phyloP scores from a whole-genome alignment of 1,140 invertebrate genomes.

The Protaetia brevitarsis region DNA sequence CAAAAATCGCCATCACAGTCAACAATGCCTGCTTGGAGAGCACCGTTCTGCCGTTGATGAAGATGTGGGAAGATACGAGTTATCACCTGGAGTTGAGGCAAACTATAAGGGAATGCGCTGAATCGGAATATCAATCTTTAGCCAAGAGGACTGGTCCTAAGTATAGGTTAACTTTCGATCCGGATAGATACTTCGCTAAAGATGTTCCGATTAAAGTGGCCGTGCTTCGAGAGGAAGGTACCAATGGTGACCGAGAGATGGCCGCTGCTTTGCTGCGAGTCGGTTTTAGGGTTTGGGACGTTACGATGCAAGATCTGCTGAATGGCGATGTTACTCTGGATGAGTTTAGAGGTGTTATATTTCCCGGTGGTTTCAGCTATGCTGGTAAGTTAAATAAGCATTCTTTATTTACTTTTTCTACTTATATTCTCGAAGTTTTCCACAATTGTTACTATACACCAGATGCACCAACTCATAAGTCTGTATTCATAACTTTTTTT shows the following conservation, averaged over 20 bases:
- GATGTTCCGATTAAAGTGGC: slow-evolving; percentile 69
- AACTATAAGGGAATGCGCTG: slow-evolving; percentile 73
- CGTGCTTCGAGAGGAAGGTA: slow-evolving; percentile 94
- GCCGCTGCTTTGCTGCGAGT: slow-evolving; percentile 86
- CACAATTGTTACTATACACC: no score
- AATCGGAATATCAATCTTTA: slow-evolving; percentile 71
- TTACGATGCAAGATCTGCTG: slow-evolving; percentile 88
- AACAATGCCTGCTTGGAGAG: slow-evolving; percentile 64
- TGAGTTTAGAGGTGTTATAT: slow-evolving; percentile 83
- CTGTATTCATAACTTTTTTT: no score
- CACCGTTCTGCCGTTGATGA: slow-evolving; percentile 64
- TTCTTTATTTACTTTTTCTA: not conserved
- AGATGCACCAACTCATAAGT: no score
- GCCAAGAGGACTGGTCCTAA: slow-evolving; percentile 57
- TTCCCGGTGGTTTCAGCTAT: slow-evolving; percentile 97
- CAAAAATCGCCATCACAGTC: slow-evolving; percentile 61
- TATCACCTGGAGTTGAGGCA: slow-evolving; percentile 84
- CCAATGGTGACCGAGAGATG: slow-evolving; percentile 97
- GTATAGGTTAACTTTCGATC: slow-evolving; percentile 70
- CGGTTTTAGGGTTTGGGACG: slow-evolving; percentile 90
- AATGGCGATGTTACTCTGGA: slow-evolving; percentile 67
- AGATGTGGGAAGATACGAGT: slow-evolving; percentile 94
- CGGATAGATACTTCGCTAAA: slow-evolving; percentile 47
- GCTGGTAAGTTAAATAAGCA: slow-evolving; percentile 60
- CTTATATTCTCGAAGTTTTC: no score